phyloP scores from a whole-genome alignment of 2,113 vertebrate genomes.

The Brienomyrus longianalis region DNA sequence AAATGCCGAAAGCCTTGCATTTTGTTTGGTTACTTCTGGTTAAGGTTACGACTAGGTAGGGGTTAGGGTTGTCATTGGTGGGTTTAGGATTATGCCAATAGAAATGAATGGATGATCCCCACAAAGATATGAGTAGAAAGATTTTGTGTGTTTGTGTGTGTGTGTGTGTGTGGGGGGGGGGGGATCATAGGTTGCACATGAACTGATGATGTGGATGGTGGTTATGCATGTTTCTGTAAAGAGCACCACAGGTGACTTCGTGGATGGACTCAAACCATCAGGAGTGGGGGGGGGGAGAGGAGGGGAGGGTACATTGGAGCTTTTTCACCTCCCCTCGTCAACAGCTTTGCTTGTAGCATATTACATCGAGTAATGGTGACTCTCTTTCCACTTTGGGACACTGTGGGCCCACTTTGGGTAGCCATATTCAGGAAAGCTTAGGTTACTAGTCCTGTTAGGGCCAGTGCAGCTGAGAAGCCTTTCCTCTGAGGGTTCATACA shows the following conservation, averaged over 20 bases:
- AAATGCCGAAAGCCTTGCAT: background rate
- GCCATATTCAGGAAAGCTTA: no score
- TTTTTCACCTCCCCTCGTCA: background rate
- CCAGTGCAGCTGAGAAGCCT: background rate
- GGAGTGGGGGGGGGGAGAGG: background rate
- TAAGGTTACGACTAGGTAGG: background rate
- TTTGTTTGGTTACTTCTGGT: background rate
- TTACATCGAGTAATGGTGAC: background rate
- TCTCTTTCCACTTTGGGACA: no score
- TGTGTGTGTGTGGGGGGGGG: no score
- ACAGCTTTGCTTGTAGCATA: background rate
- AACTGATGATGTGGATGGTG: background rate
- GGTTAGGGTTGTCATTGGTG: background rate
- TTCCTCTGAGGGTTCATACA: background rate
- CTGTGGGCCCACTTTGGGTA: no score
- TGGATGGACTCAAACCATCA: background rate
- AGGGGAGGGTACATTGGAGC: background rate
- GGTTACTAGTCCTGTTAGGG: background rate
- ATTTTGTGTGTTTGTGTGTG: no score
- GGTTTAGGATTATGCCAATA: no score
- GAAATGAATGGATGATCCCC: no score
- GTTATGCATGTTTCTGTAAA: background rate
- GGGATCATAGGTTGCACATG: background rate
- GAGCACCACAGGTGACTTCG: background rate
- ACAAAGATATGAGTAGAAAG: no score